These are phyloP conservation scores for Zaprionus kolodkinae DNA, from an alignment of 1,140 invertebrate species.

Conservation along the genomic window DNA sequence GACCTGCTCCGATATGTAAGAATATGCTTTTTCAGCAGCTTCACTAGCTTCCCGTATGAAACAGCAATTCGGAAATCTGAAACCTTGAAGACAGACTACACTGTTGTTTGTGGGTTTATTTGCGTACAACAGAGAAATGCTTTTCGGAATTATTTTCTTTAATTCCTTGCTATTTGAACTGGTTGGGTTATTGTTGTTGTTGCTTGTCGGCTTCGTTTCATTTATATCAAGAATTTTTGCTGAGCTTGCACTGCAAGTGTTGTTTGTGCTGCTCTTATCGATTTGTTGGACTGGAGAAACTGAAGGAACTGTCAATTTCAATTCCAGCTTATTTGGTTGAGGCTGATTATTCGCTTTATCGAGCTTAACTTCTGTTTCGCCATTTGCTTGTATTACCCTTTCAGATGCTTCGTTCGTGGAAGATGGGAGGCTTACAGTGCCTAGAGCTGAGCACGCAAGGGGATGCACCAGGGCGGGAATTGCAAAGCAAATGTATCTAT, in stretches of 20 bases:
- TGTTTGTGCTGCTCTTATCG: neutral
- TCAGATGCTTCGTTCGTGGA: neutral
- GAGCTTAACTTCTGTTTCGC: neutral
- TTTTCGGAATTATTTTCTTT: neutral
- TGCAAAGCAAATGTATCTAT: conserved; percentile 65
- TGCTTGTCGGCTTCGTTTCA: neutral
- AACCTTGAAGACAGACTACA: conserved; percentile 39
- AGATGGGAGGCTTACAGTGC: neutral
- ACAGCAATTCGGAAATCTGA: conserved; percentile 65
- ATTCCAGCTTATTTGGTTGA: neutral
- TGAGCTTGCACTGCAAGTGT: neutral
- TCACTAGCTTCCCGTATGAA: conserved; percentile 47
- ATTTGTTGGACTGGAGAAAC: neutral
- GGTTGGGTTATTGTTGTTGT: neutral
- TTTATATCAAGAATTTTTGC: neutral
- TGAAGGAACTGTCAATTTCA: neutral
- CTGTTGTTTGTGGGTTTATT: conserved; percentile 34
- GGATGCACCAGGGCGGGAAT: conserved; percentile 58
- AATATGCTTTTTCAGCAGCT: conserved; percentile 37
- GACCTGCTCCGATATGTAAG: conserved; percentile 49
- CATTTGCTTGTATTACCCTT: neutral
- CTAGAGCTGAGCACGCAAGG: conserved; percentile 25
- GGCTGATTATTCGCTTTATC: neutral
- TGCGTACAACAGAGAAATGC: neutral
- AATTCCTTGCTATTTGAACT: too few relatives aligned